phyloP scores from a whole-genome alignment of 2,113 vertebrate genomes.

The Syrmaticus mikado region DNA sequence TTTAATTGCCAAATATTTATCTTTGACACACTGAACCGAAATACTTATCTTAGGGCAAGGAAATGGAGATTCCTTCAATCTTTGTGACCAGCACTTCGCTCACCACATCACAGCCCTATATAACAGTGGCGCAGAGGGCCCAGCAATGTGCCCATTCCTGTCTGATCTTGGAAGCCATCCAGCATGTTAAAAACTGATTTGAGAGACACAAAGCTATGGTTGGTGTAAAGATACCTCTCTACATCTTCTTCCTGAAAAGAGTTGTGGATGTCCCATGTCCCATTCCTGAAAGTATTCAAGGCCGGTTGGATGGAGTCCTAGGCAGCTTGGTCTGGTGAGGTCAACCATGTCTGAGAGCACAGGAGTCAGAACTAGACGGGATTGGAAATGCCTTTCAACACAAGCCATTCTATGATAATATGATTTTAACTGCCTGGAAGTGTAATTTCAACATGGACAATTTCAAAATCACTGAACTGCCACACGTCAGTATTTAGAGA shows the following conservation, averaged over 20 bases:
- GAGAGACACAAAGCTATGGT: not conserved
- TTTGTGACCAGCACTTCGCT: not conserved
- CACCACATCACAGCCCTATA: too few species aligned
- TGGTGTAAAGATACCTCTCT: not conserved
- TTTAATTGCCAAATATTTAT: not conserved
- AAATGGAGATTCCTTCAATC: not conserved
- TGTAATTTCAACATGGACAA: rapidly evolving
- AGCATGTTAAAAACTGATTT: not conserved
- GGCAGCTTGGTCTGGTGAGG: too few species aligned
- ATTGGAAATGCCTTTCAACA: too few species aligned
- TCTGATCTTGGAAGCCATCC: not conserved
- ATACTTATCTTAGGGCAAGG: not conserved
- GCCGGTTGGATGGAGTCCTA: too few species aligned
- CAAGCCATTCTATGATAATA: too few species aligned
- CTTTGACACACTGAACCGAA: not conserved
- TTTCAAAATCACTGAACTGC: not conserved
- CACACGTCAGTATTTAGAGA: not conserved
- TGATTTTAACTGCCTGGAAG: not conserved
- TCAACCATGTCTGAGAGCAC: too few species aligned
- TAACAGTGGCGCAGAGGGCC: too few species aligned
- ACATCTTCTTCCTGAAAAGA: too few species aligned
- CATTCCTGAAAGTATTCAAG: too few species aligned
- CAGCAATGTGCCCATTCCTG: not conserved
- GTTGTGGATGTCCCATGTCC: too few species aligned
- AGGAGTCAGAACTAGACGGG: too few species aligned